phyloP scores from a whole-genome alignment of 2,888 invertebrate genomes.

The Ochlodes sylvanus region DNA sequence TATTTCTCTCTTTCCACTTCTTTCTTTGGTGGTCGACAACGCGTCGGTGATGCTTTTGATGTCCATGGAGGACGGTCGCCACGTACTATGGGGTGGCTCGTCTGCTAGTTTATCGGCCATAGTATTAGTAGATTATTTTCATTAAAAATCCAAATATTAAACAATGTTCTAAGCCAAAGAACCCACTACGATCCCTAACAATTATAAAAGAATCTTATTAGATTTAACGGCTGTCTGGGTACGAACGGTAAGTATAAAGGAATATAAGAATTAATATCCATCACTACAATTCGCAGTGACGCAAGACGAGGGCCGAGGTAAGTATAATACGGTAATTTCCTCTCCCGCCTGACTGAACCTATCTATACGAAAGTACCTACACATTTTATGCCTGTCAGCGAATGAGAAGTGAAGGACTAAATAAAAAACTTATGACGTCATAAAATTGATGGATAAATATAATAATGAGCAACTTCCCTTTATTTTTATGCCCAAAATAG shows the following conservation, averaged over 20 bases:
- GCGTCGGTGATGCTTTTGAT: too few relatives aligned
- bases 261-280: constrained; percentile 70
- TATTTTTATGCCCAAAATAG: too few relatives aligned
- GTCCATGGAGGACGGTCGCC: too few relatives aligned
- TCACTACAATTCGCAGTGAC: constrained; percentile 70
- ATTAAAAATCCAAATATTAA: neutral
- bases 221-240: constrained; percentile 77
- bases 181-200: neutral
- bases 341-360: constrained; percentile 17
- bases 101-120: too few relatives aligned
- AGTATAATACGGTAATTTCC: constrained; percentile 36
- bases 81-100: too few relatives aligned
- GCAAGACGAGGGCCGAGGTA: constrained; percentile 47
- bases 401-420: constrained; percentile 5
- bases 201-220: constrained; percentile 57
- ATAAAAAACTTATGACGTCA: neutral
- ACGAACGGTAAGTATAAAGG: constrained; percentile 69
- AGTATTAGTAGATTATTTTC: too few relatives aligned
- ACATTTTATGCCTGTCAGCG: neutral
- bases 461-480: too few relatives aligned
- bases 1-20: too few relatives aligned
- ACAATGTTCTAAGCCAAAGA: neutral
- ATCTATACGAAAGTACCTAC: neutral
- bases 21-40: too few relatives aligned
- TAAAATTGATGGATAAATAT: neutral